Evolutionary conservation across 2,888 invertebrate species (phyloP).

Genomic region (Fragum whitleyi): DNA sequence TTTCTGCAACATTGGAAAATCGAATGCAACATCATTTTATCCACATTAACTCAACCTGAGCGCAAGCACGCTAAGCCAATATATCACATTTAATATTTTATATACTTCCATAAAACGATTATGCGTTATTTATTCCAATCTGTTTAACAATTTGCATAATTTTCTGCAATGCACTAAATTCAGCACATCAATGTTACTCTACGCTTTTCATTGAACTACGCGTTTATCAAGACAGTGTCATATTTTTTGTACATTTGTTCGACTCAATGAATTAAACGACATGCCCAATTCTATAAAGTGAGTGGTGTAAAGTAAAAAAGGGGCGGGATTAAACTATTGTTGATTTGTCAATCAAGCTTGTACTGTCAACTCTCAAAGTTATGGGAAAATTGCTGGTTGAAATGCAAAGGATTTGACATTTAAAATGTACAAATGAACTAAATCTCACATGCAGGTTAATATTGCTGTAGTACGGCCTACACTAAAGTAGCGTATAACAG

Average conservation of each 20-base stretch:
- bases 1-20: neutral
- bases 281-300: conserved; percentile 5
- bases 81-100: conserved; percentile 24
- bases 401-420: too few species aligned
- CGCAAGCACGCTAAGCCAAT: neutral
- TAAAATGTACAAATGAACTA: too few species aligned
- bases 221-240: neutral
- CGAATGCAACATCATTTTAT: conserved; percentile 1
- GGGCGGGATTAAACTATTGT: conserved; percentile 14
- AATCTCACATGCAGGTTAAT: too few species aligned
- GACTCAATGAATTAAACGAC: neutral
- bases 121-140: conserved; percentile 8
- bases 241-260: conserved; percentile 14
- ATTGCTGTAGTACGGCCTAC: too few species aligned
- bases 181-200: conserved; percentile 10
- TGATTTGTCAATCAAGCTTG: conserved; percentile 3
- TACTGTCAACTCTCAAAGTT: neutral
- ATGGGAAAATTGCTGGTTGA: too few species aligned
- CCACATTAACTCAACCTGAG: conserved; percentile 2
- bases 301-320: conserved; percentile 14
- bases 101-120: neutral
- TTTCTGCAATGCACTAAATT: conserved; percentile 27
- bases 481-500: too few species aligned
- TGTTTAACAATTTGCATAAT: conserved; percentile 48
- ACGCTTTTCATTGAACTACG: conserved; percentile 14